Percentiles rank a stretch among this genome's conserved stretches.
These are phyloP conservation scores for Cephalopterus ornatus DNA, from an alignment of 2,113 vertebrate genomes.

Conservation along the genomic window DNA sequence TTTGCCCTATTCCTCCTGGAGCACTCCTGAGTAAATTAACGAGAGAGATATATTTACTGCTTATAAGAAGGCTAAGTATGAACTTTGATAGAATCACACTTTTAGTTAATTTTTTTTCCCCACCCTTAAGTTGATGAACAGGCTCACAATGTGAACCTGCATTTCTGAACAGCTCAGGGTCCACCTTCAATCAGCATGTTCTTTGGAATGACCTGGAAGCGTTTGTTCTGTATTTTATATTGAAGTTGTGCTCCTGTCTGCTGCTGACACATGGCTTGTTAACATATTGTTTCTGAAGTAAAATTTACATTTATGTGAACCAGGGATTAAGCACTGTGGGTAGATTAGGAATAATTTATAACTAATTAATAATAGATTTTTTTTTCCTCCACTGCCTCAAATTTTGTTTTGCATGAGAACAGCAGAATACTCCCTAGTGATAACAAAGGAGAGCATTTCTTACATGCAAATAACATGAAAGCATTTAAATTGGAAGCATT, in stretches of 20 bases:
- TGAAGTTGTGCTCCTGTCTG: constrained; percentile 52
- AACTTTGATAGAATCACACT: neutral
- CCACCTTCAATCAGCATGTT: constrained; percentile 40
- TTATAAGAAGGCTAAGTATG: neutral
- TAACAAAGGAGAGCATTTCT: constrained; percentile 50
- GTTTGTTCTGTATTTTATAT: constrained; percentile 69
- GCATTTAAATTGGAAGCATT: neutral
- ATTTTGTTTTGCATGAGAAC: constrained; percentile 59
- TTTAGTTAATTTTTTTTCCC: neutral
- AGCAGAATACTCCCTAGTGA: constrained; percentile 18
- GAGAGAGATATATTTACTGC: neutral
- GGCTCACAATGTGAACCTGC: neutral
- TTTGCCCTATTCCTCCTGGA: neutral
- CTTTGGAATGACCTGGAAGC: constrained; percentile 47
- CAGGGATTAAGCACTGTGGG: constrained; percentile 66
- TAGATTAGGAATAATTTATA: constrained; percentile 81
- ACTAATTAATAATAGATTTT: constrained; percentile 71
- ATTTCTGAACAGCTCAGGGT: constrained; percentile 10
- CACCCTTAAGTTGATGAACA: neutral
- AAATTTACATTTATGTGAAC: constrained; percentile 73
- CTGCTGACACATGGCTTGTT: constrained; percentile 72
- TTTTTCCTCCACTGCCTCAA: constrained; percentile 9
- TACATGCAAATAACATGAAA: constrained; percentile 34
- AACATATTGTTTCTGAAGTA: constrained; percentile 73
- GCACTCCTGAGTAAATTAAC: neutral